Evolutionary conservation across 2,113 vertebrate genomes (phyloP), one percentile per base, ranked within the genome.

Genomic region (Gymnarchus niloticus): DNA sequence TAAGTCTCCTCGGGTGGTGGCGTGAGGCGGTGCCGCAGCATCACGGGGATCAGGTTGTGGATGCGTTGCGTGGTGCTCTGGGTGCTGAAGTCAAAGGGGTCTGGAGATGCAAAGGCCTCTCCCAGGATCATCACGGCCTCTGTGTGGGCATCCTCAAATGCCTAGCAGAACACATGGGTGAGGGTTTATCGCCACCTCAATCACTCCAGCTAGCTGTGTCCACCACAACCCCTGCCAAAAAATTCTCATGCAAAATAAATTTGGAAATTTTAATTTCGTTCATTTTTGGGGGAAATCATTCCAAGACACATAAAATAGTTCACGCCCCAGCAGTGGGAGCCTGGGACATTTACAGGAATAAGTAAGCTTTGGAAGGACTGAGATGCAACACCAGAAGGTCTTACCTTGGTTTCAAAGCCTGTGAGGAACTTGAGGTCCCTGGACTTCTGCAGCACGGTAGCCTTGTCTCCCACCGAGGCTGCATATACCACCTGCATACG

Each of bases 101-200:
- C 93, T 0, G 84, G 0, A 0, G 93, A 93, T 0, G 96, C 93
- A 2, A 98, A 98, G 4, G 96, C 96, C 88, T 97, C 96, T 0
- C 97, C 97, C 4, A 98, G 94, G 88, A 96, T 97, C 96, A 98
- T 97, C 88, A 97, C 97, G 0, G 96, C 96, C 52, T 97, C 96
- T 12, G 97, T 93, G 1, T 98, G 97, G 56, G 97, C 96, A 0
- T 97, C 95, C 0, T 93, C 85, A 6, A 96, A 96, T 0, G 94
- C 95, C 97, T 98, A 90, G 10, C n/a, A n/a, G 2, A 0, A 7
- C 61, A 46, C 51, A 83, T 48, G 84, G 28, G n/a, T n/a, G n/a
- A n/a, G n/a, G n/a, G n/a, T n/a, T n/a, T n/a, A n/a, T n/a, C n/a
- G n/a, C n/a, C n/a, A n/a, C n/a, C n/a, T n/a, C n/a, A n/a, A n/a